A percentile compares a stretch with the other conserved stretches of the same genome.
phyloP scores from a whole-genome alignment of 2,888 invertebrate species.

The Drosophila parthenogenetica region DNA sequence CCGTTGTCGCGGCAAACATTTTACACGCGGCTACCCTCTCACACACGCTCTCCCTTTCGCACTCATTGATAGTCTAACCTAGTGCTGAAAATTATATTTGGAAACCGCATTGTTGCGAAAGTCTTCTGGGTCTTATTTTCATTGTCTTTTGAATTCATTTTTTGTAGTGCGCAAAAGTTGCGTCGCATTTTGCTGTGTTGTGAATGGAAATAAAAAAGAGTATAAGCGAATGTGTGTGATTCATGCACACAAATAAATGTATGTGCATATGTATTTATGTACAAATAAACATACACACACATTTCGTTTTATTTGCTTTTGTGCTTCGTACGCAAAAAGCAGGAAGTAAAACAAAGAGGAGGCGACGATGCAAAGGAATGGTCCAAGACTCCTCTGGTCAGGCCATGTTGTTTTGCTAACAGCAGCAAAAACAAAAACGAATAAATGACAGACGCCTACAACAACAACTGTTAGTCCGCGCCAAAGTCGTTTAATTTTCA shows the following conservation, averaged over 20 bases:
- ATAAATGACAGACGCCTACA: slow-evolving; percentile 35
- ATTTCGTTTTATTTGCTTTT: slow-evolving; percentile 14
- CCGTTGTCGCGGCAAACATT: slow-evolving; percentile 56
- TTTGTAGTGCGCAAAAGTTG: slow-evolving; percentile 30
- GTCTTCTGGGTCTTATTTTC: slow-evolving; percentile 31
- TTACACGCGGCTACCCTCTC: slow-evolving; percentile 51
- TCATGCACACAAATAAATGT: slow-evolving; percentile 20
- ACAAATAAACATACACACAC: slow-evolving; percentile 1
- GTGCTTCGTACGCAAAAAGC: slow-evolving; percentile 30
- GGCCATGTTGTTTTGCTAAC: slow-evolving; percentile 49
- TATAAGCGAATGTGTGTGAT: slow-evolving; percentile 26
- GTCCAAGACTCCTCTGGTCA: slow-evolving; percentile 37
- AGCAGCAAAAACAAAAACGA: slow-evolving; percentile 21
- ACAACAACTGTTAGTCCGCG: slow-evolving; percentile 64
- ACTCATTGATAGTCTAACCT: slow-evolving; percentile 19
- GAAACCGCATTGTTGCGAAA: slow-evolving; percentile 37
- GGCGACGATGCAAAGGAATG: slow-evolving; percentile 32
- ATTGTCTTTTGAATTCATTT: slow-evolving; percentile 25
- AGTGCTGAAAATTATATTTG: slow-evolving; percentile 32
- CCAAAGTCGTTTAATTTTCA: slow-evolving; percentile 57
- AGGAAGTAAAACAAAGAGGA: slow-evolving; percentile 56
- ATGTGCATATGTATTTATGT: slow-evolving; percentile 5
- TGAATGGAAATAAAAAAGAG: slow-evolving; percentile 46
- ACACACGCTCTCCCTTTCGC: slow-evolving; percentile 33
- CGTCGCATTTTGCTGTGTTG: slow-evolving; percentile 52